Evolutionary conservation across 2,888 invertebrate species (phyloP).

Genomic region (Ariolimax columbianus): DNA sequence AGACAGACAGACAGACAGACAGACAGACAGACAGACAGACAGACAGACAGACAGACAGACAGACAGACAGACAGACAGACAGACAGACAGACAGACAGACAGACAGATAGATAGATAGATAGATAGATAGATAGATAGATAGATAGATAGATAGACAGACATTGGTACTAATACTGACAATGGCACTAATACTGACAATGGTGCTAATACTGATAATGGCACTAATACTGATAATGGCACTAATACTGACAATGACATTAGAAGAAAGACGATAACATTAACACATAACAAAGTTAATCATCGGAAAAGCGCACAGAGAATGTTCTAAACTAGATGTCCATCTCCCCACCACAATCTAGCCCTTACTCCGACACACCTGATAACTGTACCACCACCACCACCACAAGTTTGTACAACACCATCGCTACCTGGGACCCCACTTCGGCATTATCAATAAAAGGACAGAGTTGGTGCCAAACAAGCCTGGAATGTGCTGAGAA

Average conservation of each 20-base stretch:
- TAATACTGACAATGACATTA: neutral
- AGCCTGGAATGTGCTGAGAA: no score
- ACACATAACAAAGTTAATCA: no score
- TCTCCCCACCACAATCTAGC: no score
- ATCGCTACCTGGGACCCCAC: no score
- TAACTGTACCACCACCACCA: no score
- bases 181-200: neutral
- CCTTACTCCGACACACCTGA: no score
- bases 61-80: conserved; percentile 9
- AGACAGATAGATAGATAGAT: conserved; percentile 10
- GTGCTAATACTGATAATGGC: neutral
- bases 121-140: neutral
- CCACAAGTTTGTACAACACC: no score
- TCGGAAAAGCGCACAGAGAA: no score
- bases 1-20: neutral
- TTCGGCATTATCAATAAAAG: no score
- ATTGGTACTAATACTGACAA: neutral
- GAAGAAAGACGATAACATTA: no score
- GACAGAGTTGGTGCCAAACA: no score
- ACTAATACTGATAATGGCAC: neutral
- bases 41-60: neutral
- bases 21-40: neutral
- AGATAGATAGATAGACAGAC: neutral
- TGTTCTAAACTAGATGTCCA: no score
- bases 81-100: conserved; percentile 6